Conservation (phyloP, 2,888 invertebrate species). For the Rhingia campestris region DNA sequence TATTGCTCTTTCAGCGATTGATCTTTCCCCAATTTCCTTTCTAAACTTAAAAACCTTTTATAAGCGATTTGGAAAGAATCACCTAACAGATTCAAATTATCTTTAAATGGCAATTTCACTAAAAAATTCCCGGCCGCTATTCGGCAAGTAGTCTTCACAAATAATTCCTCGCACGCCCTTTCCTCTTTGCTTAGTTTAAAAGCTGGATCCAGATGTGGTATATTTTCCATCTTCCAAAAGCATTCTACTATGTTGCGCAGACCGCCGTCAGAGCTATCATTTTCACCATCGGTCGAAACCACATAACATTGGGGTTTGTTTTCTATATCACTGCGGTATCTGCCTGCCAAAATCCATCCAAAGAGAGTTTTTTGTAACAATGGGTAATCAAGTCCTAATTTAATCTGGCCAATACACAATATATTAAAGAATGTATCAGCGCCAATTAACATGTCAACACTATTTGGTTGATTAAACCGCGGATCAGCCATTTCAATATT, state of each 20-base stretch:
- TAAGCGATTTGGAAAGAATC: neutral
- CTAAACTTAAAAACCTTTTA: neutral
- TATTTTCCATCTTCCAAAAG: neutral
- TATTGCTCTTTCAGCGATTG: neutral
- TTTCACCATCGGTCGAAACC: neutral
- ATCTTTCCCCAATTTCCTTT: no score
- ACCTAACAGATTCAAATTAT: neutral
- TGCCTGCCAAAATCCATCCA: neutral
- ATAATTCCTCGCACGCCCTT: no score
- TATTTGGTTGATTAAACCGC: neutral
- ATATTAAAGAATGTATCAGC: neutral
- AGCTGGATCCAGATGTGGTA: no score
- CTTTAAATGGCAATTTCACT: no score
- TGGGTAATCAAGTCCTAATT: neutral
- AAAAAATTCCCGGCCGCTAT: neutral
- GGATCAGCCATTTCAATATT: neutral
- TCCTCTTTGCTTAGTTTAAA: no score
- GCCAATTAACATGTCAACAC: neutral
- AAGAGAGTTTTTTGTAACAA: neutral
- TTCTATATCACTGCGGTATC: neutral
- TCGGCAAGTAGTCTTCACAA: no score
- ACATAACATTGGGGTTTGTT: neutral
- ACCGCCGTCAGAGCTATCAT: no score
- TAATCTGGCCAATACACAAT: neutral
- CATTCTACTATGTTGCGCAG: neutral